Evolutionary conservation across 1,140 invertebrate species (phyloP).

Genomic region (Temnothorax nylanderi): DNA sequence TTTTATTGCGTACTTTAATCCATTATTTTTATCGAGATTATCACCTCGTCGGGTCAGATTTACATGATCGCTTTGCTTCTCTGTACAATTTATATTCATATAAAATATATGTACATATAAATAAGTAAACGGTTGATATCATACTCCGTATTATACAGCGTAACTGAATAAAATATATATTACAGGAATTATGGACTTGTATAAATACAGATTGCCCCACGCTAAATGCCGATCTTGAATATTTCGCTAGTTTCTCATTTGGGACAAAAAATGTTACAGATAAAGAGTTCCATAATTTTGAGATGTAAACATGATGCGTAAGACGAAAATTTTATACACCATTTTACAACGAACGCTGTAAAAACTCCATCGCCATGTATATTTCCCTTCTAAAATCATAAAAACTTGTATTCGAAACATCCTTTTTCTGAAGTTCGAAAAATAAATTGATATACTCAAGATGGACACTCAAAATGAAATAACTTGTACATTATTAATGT

Average conservation of each 20-base stretch:
- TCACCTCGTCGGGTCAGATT: not conserved
- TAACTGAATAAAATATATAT: constrained; percentile 45
- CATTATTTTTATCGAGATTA: not conserved
- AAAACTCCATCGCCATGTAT: not conserved
- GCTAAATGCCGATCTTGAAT: not conserved
- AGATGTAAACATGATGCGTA: not conserved
- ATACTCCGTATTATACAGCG: constrained; percentile 9
- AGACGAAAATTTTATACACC: not conserved
- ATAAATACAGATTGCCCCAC: not conserved
- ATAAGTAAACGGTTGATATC: constrained; percentile 38
- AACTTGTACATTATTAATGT: not conserved
- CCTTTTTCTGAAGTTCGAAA: not conserved
- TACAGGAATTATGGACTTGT: constrained; percentile 18
- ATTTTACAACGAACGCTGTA: not conserved
- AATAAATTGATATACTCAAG: not conserved
- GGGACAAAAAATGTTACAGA: not conserved
- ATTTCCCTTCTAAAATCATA: not conserved
- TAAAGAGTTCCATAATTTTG: not conserved
- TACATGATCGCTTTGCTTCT: not conserved
- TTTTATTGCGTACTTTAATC: not conserved
- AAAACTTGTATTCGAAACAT: not conserved
- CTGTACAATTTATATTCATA: constrained; percentile 62
- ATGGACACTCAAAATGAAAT: not conserved
- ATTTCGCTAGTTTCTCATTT: not conserved
- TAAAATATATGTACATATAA: constrained; percentile 61